Conservation (phyloP, 2,113 vertebrate species). For the Triplophysa tibetana region DNA sequence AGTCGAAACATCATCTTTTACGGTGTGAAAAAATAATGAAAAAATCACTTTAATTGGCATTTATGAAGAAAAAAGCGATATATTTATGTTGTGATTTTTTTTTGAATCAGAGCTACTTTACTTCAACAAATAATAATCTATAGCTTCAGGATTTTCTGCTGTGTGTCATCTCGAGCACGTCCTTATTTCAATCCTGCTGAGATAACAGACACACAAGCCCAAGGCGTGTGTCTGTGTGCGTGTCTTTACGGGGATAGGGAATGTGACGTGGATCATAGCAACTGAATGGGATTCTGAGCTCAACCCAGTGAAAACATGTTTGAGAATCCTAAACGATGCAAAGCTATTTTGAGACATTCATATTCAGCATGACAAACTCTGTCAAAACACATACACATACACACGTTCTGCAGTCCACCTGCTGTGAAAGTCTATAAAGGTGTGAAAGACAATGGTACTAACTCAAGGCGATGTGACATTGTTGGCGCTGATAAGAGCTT, state of each 20-base stretch:
- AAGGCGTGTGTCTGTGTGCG: not conserved
- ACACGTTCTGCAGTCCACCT: constrained; percentile 15
- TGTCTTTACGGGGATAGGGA: not conserved
- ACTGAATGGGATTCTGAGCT: not conserved
- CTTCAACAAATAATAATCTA: too few relatives aligned
- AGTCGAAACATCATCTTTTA: too few relatives aligned
- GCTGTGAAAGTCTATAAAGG: constrained; percentile 45
- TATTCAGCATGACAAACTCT: constrained; percentile 17
- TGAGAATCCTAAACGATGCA: constrained; percentile 33
- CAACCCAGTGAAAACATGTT: constrained; percentile 7
- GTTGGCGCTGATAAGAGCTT: constrained; percentile 37
- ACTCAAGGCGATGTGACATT: constrained; percentile 32
- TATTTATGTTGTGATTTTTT: too few relatives aligned
- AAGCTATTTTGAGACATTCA: not conserved
- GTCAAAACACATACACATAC: not conserved
- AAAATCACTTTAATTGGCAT: too few relatives aligned
- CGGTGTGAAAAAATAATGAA: too few relatives aligned
- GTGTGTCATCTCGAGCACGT: not conserved
- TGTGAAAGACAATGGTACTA: constrained; percentile 46
- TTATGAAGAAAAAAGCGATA: too few relatives aligned
- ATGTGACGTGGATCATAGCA: not conserved
- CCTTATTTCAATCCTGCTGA: constrained; percentile 15
- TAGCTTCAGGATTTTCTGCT: not conserved
- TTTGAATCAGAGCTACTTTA: too few relatives aligned
- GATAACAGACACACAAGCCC: constrained; percentile 6